Percentiles rank a stretch among this genome's conserved stretches.
Conservation (phyloP, 2,888 invertebrate genomes). For the Minunthozetes semirufus region DNA sequence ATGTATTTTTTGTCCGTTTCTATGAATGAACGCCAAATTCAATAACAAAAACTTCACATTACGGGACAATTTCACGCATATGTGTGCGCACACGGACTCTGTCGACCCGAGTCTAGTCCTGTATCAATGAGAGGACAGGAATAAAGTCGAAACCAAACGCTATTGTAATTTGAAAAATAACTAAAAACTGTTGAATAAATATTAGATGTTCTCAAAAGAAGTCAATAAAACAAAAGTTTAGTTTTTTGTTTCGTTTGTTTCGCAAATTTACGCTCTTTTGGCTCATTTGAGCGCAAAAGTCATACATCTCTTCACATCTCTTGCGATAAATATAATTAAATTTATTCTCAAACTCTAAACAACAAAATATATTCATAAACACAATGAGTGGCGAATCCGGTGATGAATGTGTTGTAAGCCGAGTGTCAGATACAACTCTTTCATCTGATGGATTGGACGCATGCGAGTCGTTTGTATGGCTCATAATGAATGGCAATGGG, state of each 20-base stretch:
- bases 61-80: conserved; percentile 20
- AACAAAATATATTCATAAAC: conserved; percentile 13
- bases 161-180: neutral
- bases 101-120: neutral
- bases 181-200: neutral
- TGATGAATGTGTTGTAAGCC: conserved; percentile 19
- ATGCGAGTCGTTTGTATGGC: neutral
- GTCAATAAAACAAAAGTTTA: neutral
- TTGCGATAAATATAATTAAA: neutral
- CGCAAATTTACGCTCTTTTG: neutral
- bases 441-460: neutral
- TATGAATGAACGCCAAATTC: neutral
- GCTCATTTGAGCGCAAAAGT: neutral
- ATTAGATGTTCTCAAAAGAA: neutral
- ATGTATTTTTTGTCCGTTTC: neutral
- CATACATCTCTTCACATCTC: neutral
- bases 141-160: neutral
- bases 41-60: conserved; percentile 22
- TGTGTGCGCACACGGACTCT: neutral
- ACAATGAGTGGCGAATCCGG: neutral
- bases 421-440: neutral
- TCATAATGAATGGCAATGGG: neutral
- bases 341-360: neutral
- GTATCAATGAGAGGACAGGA: neutral
- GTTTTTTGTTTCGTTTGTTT: neutral